These are phyloP conservation scores for Protosalanx chinensis DNA, from an alignment of 2,797 vertebrate genomes.

Conservation along the genomic window DNA sequence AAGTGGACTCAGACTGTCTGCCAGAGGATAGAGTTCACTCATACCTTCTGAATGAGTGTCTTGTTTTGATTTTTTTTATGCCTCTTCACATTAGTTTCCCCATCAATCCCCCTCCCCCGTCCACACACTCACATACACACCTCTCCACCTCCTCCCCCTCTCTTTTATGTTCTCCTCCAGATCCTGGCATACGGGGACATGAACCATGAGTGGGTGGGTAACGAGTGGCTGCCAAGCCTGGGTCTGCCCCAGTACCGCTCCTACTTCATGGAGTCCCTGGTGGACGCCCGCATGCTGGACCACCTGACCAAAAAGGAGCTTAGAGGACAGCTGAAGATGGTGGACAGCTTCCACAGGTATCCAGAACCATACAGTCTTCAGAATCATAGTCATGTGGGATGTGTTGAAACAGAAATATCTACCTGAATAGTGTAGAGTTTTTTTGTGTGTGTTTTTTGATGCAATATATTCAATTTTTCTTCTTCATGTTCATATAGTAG, in stretches of 20 bases:
- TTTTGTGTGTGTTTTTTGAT: background rate
- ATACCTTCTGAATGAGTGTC: background rate
- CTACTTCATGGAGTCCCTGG: constrained; percentile 85
- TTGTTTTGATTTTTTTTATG: background rate
- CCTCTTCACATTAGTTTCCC: too few species aligned
- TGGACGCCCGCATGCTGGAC: constrained; percentile 82
- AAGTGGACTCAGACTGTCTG: background rate
- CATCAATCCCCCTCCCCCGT: too few species aligned
- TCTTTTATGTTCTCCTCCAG: constrained; percentile 45
- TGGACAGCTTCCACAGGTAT: constrained; percentile 84
- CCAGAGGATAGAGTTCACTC: background rate
- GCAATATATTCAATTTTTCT: background rate
- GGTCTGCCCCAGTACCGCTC: constrained; percentile 82
- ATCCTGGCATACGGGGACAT: constrained; percentile 83
- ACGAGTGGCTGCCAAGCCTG: constrained; percentile 82
- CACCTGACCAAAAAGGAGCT: constrained; percentile 86
- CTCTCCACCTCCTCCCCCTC: too few species aligned
- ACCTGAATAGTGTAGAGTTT: too few species aligned
- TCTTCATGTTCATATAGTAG: background rate
- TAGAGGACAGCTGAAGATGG: constrained; percentile 83
- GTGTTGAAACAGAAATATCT: too few species aligned
- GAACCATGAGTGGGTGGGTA: constrained; percentile 84
- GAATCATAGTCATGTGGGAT: background rate
- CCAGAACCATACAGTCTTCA: too few species aligned
- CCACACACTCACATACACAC: too few species aligned